Evolutionary conservation across 2,797 vertebrate genomes (phyloP), one percentile per base, ranked within the genome.

Genomic region (Thalassophryne amazonica): DNA sequence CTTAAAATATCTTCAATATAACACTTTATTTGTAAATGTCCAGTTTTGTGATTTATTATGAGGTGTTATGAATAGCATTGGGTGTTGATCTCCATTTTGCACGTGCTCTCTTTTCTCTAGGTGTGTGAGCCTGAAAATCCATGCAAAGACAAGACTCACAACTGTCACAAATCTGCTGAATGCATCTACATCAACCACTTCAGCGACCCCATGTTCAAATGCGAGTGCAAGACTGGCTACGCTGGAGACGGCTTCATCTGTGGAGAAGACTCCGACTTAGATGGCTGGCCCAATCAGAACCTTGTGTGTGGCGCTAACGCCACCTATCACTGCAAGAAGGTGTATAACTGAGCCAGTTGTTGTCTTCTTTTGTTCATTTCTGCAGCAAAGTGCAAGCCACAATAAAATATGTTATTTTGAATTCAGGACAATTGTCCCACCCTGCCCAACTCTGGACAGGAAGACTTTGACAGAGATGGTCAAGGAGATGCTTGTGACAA

Each of bases 251-350:
- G 97, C 30, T 91, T 86, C 69, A 90, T 99, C 71, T 99, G 97
- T 7, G 97, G 96, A 3, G 97, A 99, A 69, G 97, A 99, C 81
- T 96, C 96, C 0, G 97, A 99, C 78, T 86, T 99, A 84, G 97
- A 99, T 16, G 97, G 97, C n/a, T 99, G 97, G 97, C 97, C 97
- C 55, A 99, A 99, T 84, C 91, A 91, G 32, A 95, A 94, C 75
- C 90, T 99, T 32, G 91, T 94, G 66, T 99, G 97, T 45, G 91
- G 90, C 29, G 91, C 94, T 73, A 99, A 98, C 2, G 91, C 93
- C 50, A 96, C 94, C 1, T 94, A 95, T 55, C 96, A 98, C 65
- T 99, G 97, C 65, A 81, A 92, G 57, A 95, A 95, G 94, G 97
- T 98, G 90, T 63, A 73, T 22, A 2, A 4, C n/a, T 40, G 3